Percentiles rank a stretch among this genome's conserved stretches.
phyloP scores from a whole-genome alignment of 2,888 invertebrate species.

The Zaprionus bogoriensis region DNA sequence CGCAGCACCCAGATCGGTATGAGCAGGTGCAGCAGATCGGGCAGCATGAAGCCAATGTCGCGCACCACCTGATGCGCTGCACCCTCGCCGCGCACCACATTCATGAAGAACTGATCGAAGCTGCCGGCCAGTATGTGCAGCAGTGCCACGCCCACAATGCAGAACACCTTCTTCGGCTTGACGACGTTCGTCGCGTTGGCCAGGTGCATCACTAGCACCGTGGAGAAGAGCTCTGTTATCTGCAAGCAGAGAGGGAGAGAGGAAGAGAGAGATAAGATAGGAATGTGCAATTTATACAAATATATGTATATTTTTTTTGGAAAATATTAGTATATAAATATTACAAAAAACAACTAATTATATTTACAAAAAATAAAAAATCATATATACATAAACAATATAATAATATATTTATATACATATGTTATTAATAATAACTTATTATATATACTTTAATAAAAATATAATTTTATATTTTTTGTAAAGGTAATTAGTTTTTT shows the following conservation, averaged over 20 bases:
- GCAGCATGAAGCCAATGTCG: conserved; percentile 87
- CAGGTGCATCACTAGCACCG: conserved; percentile 85
- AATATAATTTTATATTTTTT: no score
- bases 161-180: conserved; percentile 85
- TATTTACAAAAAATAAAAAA: no score
- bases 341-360: no score
- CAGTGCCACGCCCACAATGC: conserved; percentile 85
- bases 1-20: conserved; percentile 85
- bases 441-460: no score
- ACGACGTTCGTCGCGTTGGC: conserved; percentile 84
- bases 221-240: conserved; percentile 86
- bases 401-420: no score
- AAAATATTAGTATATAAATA: no score
- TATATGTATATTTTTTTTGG: no score
- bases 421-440: no score
- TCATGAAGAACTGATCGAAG: conserved; percentile 86
- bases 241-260: conserved; percentile 54
- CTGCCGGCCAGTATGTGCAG: conserved; percentile 86
- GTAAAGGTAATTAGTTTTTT: no score
- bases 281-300: no score
- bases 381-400: no score
- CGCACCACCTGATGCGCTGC: conserved; percentile 87
- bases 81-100: conserved; percentile 87
- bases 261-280: no score
- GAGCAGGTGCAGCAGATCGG: conserved; percentile 86